These are phyloP conservation scores for Bovichtus variegatus DNA, from an alignment of 2,797 vertebrate species.

Conservation along the genomic window DNA sequence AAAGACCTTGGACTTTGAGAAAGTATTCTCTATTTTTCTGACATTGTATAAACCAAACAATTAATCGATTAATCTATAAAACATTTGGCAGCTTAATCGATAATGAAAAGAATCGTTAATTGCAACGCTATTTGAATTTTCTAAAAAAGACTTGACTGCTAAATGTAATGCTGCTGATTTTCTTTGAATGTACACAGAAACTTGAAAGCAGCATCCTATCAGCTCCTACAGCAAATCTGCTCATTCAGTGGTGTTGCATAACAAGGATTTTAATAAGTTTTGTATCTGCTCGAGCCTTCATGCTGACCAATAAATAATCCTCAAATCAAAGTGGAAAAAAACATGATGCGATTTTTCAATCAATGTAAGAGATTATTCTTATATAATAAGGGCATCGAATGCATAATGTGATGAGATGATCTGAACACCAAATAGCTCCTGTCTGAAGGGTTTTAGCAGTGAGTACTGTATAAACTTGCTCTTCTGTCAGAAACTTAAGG, in stretches of 20 bases:
- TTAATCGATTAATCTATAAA: too few species aligned
- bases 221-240: slow-evolving; percentile 16
- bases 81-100: too few species aligned
- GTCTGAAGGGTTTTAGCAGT: not conserved
- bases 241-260: slow-evolving; percentile 70
- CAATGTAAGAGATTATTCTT: slow-evolving; percentile 51
- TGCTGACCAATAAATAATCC: slow-evolving; percentile 73
- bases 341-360: slow-evolving; percentile 49
- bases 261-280: slow-evolving; percentile 66
- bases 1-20: not conserved
- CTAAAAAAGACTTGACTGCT: not conserved
- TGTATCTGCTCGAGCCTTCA: slow-evolving; percentile 51
- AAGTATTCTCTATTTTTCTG: too few species aligned
- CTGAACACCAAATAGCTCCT: not conserved
- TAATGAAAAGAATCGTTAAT: too few species aligned
- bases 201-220: slow-evolving; percentile 28
- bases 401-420: slow-evolving; percentile 22
- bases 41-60: too few species aligned
- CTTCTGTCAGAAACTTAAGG: slow-evolving; percentile 1
- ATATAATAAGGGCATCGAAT: slow-evolving; percentile 44
- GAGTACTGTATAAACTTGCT: not conserved
- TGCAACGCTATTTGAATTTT: too few species aligned
- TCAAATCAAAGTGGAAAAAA: slow-evolving; percentile 44
- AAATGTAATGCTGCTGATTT: not conserved
- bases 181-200: slow-evolving; percentile 25